Percentiles rank a stretch among this genome's conserved stretches.
These are phyloP conservation scores for Diachrysia chrysitis DNA, from an alignment of 2,888 invertebrate genomes.

Conservation along the genomic window DNA sequence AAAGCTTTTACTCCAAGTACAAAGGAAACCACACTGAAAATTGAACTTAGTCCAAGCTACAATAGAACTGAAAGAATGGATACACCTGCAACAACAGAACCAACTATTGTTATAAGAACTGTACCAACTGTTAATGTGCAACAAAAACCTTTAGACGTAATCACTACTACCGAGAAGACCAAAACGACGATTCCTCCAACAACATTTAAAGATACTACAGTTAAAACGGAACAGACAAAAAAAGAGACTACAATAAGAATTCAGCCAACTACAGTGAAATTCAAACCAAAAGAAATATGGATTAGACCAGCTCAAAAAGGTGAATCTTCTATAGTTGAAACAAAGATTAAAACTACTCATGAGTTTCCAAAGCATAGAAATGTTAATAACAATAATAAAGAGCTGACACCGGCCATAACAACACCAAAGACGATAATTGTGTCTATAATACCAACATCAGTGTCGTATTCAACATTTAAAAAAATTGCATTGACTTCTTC, in stretches of 20 bases:
- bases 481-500: slow-evolving; percentile 81
- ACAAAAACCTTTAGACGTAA: slow-evolving; percentile 24
- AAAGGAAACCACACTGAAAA: slow-evolving; percentile 46
- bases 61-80: slow-evolving; percentile 60
- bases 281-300: slow-evolving; percentile 87
- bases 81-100: slow-evolving; percentile 28
- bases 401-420: slow-evolving; percentile 69
- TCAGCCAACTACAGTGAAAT: slow-evolving; percentile 76
- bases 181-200: slow-evolving; percentile 34
- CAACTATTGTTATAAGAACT: slow-evolving; percentile 10
- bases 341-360: slow-evolving; percentile 72
- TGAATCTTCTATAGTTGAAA: slow-evolving; percentile 75
- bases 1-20: slow-evolving; percentile 25
- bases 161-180: slow-evolving; percentile 56
- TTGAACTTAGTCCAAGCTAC: slow-evolving; percentile 54
- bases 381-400: slow-evolving; percentile 74
- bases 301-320: slow-evolving; percentile 86
- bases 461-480: slow-evolving; percentile 83
- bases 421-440: slow-evolving; percentile 86
- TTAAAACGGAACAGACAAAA: slow-evolving; percentile 66
- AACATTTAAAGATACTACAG: slow-evolving; percentile 50
- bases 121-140: slow-evolving; percentile 16
- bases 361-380: slow-evolving; percentile 70
- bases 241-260: slow-evolving; percentile 73
- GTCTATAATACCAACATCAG: slow-evolving; percentile 86